Percentiles rank a stretch among this genome's conserved stretches.
Evolutionary conservation across 2,797 vertebrate genomes (phyloP).

Genomic region (Microcaecilia unicolor): DNA sequence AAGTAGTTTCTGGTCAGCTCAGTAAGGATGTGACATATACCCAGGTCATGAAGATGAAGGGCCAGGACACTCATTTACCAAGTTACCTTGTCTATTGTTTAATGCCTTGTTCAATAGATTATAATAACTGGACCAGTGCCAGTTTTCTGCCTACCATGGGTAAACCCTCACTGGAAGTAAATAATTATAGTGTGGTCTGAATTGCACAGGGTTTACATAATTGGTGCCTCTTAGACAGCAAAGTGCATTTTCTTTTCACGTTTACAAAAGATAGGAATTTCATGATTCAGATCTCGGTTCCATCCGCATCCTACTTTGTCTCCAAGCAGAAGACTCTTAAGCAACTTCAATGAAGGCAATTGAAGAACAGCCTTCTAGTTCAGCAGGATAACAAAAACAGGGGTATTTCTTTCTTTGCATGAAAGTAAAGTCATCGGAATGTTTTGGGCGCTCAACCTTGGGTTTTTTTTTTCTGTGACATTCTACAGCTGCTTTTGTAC

Average conservation of each 20-base stretch:
- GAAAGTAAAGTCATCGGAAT: constrained; percentile 26
- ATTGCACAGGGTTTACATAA: constrained; percentile 37
- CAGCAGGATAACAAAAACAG: constrained; percentile 41
- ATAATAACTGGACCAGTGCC: constrained; percentile 48
- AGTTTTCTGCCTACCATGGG: constrained; percentile 39
- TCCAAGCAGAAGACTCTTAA: constrained; percentile 26
- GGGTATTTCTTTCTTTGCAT: constrained; percentile 39
- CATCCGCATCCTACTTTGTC: constrained; percentile 7
- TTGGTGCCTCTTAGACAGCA: constrained; percentile 32
- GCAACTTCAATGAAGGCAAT: constrained; percentile 42
- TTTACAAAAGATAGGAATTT: constrained; percentile 36
- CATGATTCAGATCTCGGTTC: constrained; percentile 29
- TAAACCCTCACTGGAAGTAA: constrained; percentile 44
- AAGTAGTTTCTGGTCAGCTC: constrained; percentile 48
- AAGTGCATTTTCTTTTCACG: constrained; percentile 40
- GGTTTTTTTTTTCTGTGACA: constrained; percentile 9
- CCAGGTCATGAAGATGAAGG: constrained; percentile 54
- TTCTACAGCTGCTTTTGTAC: too few species aligned
- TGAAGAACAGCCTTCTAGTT: constrained; percentile 39
- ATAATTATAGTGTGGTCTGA: constrained; percentile 38
- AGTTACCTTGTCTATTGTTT: constrained; percentile 43
- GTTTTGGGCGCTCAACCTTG: constrained; percentile 12
- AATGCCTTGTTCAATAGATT: constrained; percentile 48
- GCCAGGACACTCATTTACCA: constrained; percentile 28
- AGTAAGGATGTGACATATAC: constrained; percentile 38